These are phyloP conservation scores for Porites lobata DNA, from an alignment of 92 coral and sea anemone genomes.

Conservation along the genomic window DNA sequence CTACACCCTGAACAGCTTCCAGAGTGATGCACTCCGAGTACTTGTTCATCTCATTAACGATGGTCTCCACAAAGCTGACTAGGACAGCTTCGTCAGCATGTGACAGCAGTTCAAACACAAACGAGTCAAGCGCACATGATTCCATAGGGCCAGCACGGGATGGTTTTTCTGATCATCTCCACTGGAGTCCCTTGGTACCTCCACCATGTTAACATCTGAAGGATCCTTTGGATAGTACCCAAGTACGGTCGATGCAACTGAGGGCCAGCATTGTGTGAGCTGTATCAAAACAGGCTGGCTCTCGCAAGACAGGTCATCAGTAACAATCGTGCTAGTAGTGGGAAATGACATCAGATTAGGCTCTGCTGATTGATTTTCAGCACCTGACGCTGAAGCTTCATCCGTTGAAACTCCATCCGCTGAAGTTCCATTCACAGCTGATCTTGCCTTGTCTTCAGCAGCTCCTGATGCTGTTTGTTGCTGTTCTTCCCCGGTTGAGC, in stretches of 20 bases:
- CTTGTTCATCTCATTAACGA: constrained; percentile 84
- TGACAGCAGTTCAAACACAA: constrained; percentile 81
- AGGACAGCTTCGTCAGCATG: constrained; percentile 80
- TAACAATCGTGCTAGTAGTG: not conserved
- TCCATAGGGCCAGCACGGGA: constrained; percentile 38
- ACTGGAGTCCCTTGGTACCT: constrained; percentile 31
- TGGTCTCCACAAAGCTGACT: constrained; percentile 80
- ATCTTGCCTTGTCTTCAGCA: constrained; percentile 8
- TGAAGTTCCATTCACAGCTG: constrained; percentile 6
- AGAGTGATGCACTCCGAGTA: constrained; percentile 67
- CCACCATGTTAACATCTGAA: constrained; percentile 48
- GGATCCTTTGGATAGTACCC: constrained; percentile 73
- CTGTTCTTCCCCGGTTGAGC: not conserved
- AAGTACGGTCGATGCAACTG: constrained; percentile 81
- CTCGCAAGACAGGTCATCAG: constrained; percentile 39
- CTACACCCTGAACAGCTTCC: constrained; percentile 53
- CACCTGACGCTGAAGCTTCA: constrained; percentile 29
- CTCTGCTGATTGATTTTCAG: constrained; percentile 18
- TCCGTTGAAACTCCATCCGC: not conserved
- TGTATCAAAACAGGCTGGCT: constrained; percentile 81
- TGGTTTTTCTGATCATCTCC: constrained; percentile 14
- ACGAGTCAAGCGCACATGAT: constrained; percentile 75
- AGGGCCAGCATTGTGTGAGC: constrained; percentile 87
- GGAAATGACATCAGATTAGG: constrained; percentile 28
- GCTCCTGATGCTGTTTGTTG: not conserved